Evolutionary conservation across 1,140 invertebrate genomes (phyloP).

Genomic region (Penaeus japonicus): DNA sequence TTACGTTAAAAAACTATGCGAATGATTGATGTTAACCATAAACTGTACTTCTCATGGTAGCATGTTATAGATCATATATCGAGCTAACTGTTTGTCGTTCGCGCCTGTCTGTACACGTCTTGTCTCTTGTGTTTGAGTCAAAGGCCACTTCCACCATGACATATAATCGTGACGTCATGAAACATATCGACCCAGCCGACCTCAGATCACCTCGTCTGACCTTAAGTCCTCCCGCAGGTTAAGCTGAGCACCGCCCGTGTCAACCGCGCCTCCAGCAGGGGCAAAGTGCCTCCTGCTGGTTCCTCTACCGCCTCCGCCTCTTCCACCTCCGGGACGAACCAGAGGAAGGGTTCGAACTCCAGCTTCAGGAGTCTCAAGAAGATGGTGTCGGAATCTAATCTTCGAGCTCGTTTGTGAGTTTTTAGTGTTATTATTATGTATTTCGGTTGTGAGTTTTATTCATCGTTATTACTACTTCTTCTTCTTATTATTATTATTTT

Average conservation of each 20-base stretch:
- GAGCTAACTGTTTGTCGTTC: too few relatives aligned
- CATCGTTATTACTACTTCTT: neutral
- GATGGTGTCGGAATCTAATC: conserved; percentile 15
- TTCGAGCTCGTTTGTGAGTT: conserved; percentile 41
- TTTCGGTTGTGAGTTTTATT: neutral
- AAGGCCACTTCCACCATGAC: too few relatives aligned
- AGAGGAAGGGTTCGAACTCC: conserved; percentile 34
- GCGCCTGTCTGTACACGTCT: too few relatives aligned
- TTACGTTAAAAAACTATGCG: too few relatives aligned
- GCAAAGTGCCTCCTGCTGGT: neutral
- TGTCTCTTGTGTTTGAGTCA: too few relatives aligned
- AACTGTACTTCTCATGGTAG: too few relatives aligned
- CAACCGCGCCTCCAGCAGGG: neutral
- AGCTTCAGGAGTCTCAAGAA: conserved; percentile 36
- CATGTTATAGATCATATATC: too few relatives aligned
- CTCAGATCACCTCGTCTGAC: neutral
- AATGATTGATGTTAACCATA: too few relatives aligned
- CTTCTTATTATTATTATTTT: neutral
- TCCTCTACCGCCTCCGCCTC: neutral
- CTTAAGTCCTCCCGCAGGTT: neutral
- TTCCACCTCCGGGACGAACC: neutral
- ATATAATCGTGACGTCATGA: too few relatives aligned
- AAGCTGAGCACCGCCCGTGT: conserved; percentile 33
- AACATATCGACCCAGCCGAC: too few relatives aligned
- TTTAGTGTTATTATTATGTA: neutral